Base-by-base conservation (phyloP, 1,140 invertebrate species). In the Heliconius congener region DNA sequence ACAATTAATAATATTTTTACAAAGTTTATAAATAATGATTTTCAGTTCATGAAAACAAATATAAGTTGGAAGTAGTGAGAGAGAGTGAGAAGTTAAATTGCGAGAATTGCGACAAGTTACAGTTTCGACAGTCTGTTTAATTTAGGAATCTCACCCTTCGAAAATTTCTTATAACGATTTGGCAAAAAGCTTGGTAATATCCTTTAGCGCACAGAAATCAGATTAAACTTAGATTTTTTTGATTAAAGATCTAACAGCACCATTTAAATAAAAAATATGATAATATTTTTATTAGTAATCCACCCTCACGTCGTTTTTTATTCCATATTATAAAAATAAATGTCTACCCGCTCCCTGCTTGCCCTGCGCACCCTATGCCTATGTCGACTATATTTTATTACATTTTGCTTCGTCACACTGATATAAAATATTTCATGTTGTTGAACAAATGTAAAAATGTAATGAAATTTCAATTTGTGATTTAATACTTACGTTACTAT, bases 291-390 rank as follows among this genome's bases (percentile, higher is more conserved):
- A 27, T 66, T 30, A 66, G 23, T 66, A 66, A 66, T 66, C 60
- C 27, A 66, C 60, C 60, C 60, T 66, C 60, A 66, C 9, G 60
- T 66, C 60, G 60, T 30, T 66, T 66, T 66, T 66, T 66, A 66
- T 66, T 66, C 16, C 23, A 66, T 66, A 66, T 66, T 66, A 66
- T 66, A 66, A 66, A 66, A 66, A 66, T 66, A 66, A 66, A 66
- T 66, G 30, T 11, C 60, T 30, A 27, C 27, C 13, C 60, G 60
- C 60, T 66, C 60, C 60, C 60, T 66, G 60, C 27, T 66, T 66
- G 27, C 27, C 27, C 11, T 30, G 60, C 60, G 27, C 60, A 66
- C 60, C 60, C 60, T 30, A 66, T 66, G 60, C 13, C 13, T 66
- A 66, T 30, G 60, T 11, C 60, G 60, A 66, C 60, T 66, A 66